These are phyloP conservation scores for Luperina testacea DNA, from an alignment of 2,888 invertebrate genomes.

Conservation along the genomic window DNA sequence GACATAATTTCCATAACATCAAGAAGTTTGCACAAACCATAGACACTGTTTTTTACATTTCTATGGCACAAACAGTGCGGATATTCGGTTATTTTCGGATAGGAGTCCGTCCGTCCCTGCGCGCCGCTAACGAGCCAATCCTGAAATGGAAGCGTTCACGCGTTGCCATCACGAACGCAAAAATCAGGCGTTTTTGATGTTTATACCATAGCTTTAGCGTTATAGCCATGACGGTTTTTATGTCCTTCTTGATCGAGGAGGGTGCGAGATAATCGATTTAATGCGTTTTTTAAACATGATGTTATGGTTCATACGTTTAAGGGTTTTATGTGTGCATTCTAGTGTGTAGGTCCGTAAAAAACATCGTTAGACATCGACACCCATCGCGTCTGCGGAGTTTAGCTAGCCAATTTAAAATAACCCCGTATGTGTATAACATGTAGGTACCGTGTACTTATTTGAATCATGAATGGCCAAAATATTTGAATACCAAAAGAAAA, in stretches of 20 bases:
- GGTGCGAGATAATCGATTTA: conserved; percentile 28
- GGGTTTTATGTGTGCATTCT: neutral
- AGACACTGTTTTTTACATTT: too few species aligned
- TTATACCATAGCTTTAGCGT: conserved; percentile 43
- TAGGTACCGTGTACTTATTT: neutral
- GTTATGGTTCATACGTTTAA: neutral
- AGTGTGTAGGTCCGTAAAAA: too few species aligned
- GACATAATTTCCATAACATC: conserved; percentile 21
- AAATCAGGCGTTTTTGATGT: conserved; percentile 61
- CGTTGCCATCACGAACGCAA: conserved; percentile 60
- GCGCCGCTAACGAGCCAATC: conserved; percentile 60
- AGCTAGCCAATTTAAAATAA: neutral
- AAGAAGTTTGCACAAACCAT: conserved; percentile 5
- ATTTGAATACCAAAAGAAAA: neutral
- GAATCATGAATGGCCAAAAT: neutral
- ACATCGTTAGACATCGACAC: neutral
- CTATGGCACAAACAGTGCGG: neutral
- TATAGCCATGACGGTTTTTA: conserved; percentile 22
- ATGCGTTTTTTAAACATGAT: conserved; percentile 22
- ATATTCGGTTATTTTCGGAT: conserved; percentile 41
- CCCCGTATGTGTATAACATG: neutral
- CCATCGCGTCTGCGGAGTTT: neutral
- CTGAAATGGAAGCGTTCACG: conserved; percentile 62
- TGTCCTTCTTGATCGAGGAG: conserved; percentile 28
- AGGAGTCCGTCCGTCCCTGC: conserved; percentile 24